A percentile compares a stretch with the other conserved stretches of the same genome.
phyloP scores from a whole-genome alignment of 2,888 invertebrate genomes.

The Drosophila melanosoma region DNA sequence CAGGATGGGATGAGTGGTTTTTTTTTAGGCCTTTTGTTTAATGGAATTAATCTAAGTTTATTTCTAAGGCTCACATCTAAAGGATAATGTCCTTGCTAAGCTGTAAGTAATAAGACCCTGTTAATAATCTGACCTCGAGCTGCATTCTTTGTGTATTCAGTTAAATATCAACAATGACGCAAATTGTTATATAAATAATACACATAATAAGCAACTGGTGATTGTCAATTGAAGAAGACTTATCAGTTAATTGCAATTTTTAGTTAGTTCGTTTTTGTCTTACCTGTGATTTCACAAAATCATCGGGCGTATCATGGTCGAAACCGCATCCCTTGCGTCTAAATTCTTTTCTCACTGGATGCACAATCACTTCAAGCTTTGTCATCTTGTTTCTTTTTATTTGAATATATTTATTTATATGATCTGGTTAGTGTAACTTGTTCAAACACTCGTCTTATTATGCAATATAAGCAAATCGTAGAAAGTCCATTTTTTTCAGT shows the following conservation, averaged over 20 bases:
- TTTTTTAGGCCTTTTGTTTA: background rate
- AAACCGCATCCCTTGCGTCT: conserved; percentile 83
- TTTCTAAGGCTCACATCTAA: background rate
- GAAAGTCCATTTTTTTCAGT: conserved; percentile 32
- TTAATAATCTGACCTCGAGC: background rate
- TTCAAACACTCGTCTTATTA: conserved; percentile 32
- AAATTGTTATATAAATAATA: conserved; percentile 9
- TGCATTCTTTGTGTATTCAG: background rate
- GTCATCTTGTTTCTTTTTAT: conserved; percentile 60
- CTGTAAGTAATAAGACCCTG: background rate
- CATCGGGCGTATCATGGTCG: conserved; percentile 83
- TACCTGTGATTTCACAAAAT: conserved; percentile 85
- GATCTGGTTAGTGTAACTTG: conserved; percentile 14
- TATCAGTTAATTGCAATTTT: background rate
- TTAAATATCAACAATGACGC: conserved; percentile 19
- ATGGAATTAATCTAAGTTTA: background rate
- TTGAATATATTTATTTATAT: background rate
- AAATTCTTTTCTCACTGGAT: conserved; percentile 83
- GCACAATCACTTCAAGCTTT: conserved; percentile 74
- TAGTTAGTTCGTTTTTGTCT: conserved; percentile 31
- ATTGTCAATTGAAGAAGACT: conserved; percentile 43
- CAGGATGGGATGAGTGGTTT: background rate
- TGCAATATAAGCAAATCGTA: conserved; percentile 5
- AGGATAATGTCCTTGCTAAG: background rate
- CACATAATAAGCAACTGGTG: conserved; percentile 18